Conservation (phyloP, 2,888 invertebrate genomes). For the Apamea monoglypha region DNA sequence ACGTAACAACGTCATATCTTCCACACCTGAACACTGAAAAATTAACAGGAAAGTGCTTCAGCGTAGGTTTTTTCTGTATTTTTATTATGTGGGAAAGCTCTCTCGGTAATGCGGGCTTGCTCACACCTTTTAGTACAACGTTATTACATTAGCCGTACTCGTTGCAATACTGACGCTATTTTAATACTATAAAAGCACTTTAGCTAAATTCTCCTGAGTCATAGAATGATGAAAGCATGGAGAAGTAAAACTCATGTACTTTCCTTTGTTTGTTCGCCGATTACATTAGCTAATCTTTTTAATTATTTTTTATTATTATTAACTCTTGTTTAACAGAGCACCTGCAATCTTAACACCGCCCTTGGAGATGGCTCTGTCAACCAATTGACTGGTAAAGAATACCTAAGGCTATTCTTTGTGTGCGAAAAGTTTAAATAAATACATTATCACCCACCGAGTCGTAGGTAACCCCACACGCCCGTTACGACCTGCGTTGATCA, state of each 20-base stretch:
- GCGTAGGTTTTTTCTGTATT: constrained; percentile 49
- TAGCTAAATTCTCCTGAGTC: constrained; percentile 35
- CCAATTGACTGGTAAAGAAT: background rate
- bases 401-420: background rate
- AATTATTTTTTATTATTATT: background rate
- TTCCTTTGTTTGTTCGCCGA: background rate
- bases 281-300: too few relatives aligned
- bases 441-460: background rate
- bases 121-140: constrained; percentile 61
- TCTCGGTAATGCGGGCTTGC: constrained; percentile 64
- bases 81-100: constrained; percentile 67
- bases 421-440: background rate
- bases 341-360: background rate
- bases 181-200: constrained; percentile 61
- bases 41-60: constrained; percentile 60
- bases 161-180: constrained; percentile 58
- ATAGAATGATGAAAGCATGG: constrained; percentile 1
- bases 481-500: too few relatives aligned
- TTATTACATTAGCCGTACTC: constrained; percentile 65
- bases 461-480: background rate
- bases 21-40: constrained; percentile 49
- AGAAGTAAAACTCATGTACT: background rate
- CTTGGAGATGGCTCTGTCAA: background rate
- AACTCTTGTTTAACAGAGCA: background rate
- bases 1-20: constrained; percentile 33